Percentiles rank a stretch among this genome's conserved stretches.
These are phyloP conservation scores for Crotalus horridus DNA, from an alignment of 2,113 vertebrate genomes.

Conservation along the genomic window DNA sequence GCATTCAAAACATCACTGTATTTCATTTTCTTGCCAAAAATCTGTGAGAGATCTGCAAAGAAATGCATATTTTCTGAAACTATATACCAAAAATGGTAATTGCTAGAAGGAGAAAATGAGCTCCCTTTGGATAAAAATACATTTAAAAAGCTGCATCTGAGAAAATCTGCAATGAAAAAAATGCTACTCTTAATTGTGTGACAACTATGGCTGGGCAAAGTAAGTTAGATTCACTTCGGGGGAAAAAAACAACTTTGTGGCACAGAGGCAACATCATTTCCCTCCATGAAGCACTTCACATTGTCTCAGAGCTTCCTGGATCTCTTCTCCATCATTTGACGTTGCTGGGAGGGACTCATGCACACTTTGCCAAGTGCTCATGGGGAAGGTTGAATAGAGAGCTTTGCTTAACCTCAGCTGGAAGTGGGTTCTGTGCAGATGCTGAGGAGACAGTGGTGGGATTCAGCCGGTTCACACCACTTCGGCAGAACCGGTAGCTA, in stretches of 20 bases:
- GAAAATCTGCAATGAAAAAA: background rate
- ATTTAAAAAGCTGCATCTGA: background rate
- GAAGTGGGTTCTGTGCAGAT: background rate
- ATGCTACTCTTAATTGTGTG: background rate
- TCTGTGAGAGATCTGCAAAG: background rate
- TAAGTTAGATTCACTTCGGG: background rate
- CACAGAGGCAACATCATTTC: background rate
- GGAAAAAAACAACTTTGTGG: background rate
- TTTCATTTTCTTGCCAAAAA: background rate
- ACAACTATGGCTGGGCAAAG: background rate
- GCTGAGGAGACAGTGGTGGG: background rate
- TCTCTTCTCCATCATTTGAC: background rate
- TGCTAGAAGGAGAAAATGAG: background rate
- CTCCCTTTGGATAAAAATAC: background rate
- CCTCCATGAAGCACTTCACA: background rate
- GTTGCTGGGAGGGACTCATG: background rate
- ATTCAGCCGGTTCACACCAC: too few relatives aligned
- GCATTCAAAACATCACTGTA: background rate
- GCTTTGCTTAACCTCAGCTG: too few relatives aligned
- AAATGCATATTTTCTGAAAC: background rate
- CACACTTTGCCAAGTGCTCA: background rate
- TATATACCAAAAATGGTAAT: background rate
- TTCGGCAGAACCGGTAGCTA: too few relatives aligned
- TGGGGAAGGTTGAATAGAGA: background rate
- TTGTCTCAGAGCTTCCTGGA: background rate